Conservation (phyloP, 2,888 invertebrate genomes). For the Phaonia tiefii region DNA sequence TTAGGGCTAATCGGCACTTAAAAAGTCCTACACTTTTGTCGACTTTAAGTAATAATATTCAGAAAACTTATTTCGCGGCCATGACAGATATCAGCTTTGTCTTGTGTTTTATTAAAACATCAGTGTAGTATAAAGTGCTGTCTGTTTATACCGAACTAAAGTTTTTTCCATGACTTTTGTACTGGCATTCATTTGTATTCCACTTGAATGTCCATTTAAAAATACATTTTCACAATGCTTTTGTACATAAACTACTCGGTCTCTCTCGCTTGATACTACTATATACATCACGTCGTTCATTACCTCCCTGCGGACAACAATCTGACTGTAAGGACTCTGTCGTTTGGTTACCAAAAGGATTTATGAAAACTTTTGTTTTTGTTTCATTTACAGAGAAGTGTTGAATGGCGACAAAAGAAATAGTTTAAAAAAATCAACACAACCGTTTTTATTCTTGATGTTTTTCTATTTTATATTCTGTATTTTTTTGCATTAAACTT, state of each 20-base stretch:
- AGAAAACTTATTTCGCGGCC: too few species aligned
- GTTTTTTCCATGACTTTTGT: neutral
- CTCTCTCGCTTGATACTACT: too few species aligned
- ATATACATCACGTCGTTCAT: slow-evolving; percentile 30
- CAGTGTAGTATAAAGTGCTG: too few species aligned
- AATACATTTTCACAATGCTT: slow-evolving; percentile 33
- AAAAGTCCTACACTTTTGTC: too few species aligned
- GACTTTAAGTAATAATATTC: too few species aligned
- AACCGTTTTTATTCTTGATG: slow-evolving; percentile 3
- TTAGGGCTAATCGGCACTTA: too few species aligned
- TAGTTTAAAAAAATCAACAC: slow-evolving; percentile 15
- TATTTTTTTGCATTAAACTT: slow-evolving; percentile 23
- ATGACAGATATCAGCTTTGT: too few species aligned
- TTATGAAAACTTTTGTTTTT: slow-evolving; percentile 38
- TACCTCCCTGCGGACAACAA: neutral
- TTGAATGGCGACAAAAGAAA: slow-evolving; percentile 34
- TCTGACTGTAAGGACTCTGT: neutral
- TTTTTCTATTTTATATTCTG: slow-evolving; percentile 1
- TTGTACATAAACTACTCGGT: slow-evolving; percentile 20
- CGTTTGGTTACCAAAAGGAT: slow-evolving; percentile 24
- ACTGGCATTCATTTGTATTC: slow-evolving; percentile 26
- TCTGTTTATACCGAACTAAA: neutral
- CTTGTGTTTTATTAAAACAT: too few species aligned
- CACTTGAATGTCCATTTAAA: slow-evolving; percentile 38
- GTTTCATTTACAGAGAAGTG: slow-evolving; percentile 22